Conservation (phyloP, 2,113 vertebrate species). For the Mustela lutreola region DNA sequence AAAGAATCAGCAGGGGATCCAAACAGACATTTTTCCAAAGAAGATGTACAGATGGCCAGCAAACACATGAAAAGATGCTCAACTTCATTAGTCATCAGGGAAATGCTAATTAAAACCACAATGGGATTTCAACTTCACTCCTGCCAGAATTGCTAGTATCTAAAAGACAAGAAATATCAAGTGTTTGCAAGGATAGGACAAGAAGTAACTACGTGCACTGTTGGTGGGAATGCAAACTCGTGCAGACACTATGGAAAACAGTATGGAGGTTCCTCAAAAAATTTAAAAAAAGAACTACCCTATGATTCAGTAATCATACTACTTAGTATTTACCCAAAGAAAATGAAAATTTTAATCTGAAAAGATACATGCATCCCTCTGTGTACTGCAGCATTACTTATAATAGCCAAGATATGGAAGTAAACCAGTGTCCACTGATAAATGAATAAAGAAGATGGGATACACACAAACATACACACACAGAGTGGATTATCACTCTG, state of each 20-base stretch:
- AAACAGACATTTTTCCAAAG: not conserved
- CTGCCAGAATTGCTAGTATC: not conserved
- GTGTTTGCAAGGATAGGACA: not conserved
- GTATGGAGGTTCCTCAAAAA: not conserved
- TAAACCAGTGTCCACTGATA: not conserved
- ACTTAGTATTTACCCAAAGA: not conserved
- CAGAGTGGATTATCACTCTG: not conserved
- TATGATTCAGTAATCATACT: not conserved
- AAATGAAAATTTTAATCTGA: not conserved
- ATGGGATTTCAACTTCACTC: not conserved
- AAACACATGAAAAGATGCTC: not conserved
- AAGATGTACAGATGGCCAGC: not conserved
- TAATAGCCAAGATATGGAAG: not conserved
- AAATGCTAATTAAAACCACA: not conserved
- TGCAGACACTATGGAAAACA: not conserved
- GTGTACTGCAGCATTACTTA: not conserved
- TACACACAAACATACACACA: not conserved
- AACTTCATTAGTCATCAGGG: not conserved
- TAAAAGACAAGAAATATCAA: not conserved
- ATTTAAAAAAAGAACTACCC: not conserved
- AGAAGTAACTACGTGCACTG: not conserved
- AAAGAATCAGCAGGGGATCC: not conserved
- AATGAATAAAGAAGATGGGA: not conserved
- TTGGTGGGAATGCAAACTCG: not conserved
- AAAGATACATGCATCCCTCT: not conserved